Percentiles rank a stretch among this genome's conserved stretches.
These are phyloP conservation scores for Erebia ligea DNA, from an alignment of 2,888 invertebrate genomes.

Conservation along the genomic window DNA sequence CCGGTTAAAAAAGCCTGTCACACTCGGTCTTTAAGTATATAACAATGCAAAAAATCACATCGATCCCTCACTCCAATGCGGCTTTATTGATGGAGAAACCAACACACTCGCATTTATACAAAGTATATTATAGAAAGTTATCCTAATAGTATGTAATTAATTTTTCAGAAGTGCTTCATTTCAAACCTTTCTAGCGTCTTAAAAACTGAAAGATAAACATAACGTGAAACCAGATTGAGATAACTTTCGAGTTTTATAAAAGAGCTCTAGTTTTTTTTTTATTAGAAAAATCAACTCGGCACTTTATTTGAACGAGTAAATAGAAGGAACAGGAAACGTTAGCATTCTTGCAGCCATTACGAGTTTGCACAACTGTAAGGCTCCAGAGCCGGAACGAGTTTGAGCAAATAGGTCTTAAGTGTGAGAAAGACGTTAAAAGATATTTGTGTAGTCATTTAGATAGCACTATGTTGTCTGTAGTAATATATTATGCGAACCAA, in stretches of 20 bases:
- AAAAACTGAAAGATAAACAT: slow-evolving; percentile 1
- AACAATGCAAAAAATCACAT: no score
- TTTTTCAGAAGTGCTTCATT: not conserved
- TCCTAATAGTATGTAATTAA: not conserved
- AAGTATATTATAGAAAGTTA: no score
- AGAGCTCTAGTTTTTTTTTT: slow-evolving; percentile 3
- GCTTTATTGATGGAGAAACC: no score
- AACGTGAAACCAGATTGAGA: slow-evolving; percentile 9
- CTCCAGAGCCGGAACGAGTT: slow-evolving; percentile 9
- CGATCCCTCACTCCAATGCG: no score
- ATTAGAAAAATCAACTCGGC: not conserved
- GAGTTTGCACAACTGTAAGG: slow-evolving; percentile 18
- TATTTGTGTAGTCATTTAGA: not conserved
- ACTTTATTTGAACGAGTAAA: slow-evolving; percentile 19
- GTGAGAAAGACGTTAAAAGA: slow-evolving; percentile 8
- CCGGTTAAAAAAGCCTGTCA: no score
- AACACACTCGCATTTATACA: no score
- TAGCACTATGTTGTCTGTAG: not conserved
- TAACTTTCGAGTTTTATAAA: slow-evolving; percentile 10
- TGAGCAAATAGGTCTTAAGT: slow-evolving; percentile 10
- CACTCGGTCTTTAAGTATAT: no score
- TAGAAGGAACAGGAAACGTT: slow-evolving; percentile 17
- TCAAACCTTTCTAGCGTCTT: not conserved
- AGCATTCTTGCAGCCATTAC: slow-evolving; percentile 18
- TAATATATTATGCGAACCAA: not conserved